phyloP scores from a whole-genome alignment of 2,888 invertebrate species.

The Anoplius nigerrimus region DNA sequence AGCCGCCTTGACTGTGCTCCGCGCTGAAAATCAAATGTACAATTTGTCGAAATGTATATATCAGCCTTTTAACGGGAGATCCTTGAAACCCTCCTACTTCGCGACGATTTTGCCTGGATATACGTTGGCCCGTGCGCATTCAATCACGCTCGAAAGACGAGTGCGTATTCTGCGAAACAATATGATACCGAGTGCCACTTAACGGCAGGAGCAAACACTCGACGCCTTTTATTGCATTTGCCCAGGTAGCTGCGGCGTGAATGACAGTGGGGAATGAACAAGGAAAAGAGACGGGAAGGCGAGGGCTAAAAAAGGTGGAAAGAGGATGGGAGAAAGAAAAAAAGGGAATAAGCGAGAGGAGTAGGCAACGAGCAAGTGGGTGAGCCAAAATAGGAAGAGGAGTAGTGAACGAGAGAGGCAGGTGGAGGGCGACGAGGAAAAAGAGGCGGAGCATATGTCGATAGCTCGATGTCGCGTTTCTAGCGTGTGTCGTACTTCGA shows the following conservation, averaged over 20 bases:
- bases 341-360: neutral
- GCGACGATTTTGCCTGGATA: no score
- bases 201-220: constrained; percentile 58
- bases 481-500: constrained; percentile 45
- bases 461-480: constrained; percentile 49
- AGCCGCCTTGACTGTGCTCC: no score
- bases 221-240: constrained; percentile 64
- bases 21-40: no score
- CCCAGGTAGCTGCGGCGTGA: constrained; percentile 38
- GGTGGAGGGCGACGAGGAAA: constrained; percentile 1
- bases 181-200: constrained; percentile 64
- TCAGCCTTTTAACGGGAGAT: no score
- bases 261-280: constrained; percentile 21
- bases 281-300: constrained; percentile 24
- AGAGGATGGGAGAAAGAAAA: constrained; percentile 5
- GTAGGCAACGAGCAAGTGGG: constrained; percentile 2
- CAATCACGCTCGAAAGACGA: constrained; percentile 48
- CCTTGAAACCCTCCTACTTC: no score
- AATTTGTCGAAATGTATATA: no score
- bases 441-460: constrained; percentile 27
- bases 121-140: constrained; percentile 7
- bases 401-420: neutral
- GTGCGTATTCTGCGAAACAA: constrained; percentile 56
- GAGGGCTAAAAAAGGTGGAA: neutral
- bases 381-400: neutral